Evolutionary conservation across 2,113 vertebrate species (phyloP).

Genomic region (Poeciliopsis retropinna): DNA sequence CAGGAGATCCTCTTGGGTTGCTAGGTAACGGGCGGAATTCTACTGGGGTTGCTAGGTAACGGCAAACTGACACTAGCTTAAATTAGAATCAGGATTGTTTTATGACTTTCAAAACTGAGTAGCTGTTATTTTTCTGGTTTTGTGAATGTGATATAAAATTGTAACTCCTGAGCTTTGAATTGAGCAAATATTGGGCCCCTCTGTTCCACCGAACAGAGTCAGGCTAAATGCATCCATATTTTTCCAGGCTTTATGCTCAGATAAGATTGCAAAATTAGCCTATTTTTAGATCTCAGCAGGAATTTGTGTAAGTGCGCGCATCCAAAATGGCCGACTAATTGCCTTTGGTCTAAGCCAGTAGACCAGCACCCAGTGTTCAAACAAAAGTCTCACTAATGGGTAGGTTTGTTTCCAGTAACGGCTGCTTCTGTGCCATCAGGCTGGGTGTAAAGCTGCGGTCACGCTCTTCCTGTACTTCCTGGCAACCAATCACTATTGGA

Average conservation of each 20-base stretch:
- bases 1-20: no score
- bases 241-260: conserved; percentile 3
- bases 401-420: neutral
- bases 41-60: no score
- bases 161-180: no score
- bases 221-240: neutral
- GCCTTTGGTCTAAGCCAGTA: neutral
- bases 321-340: neutral
- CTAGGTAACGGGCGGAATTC: no score
- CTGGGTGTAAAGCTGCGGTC: conserved; percentile 89
- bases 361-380: neutral
- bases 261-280: neutral
- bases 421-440: conserved; percentile 71
- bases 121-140: neutral
- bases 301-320: neutral
- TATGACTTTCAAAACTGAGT: neutral
- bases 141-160: no score
- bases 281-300: conserved; percentile 1
- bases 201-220: neutral
- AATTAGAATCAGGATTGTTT: neutral
- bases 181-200: neutral
- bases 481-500: conserved; percentile 95
- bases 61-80: no score
- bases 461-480: conserved; percentile 92
- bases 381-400: neutral